Percentiles rank a stretch among this genome's conserved stretches.
phyloP scores from a whole-genome alignment of 92 coral and sea anemone genomes.

The Parazoanthus atlanticus region DNA sequence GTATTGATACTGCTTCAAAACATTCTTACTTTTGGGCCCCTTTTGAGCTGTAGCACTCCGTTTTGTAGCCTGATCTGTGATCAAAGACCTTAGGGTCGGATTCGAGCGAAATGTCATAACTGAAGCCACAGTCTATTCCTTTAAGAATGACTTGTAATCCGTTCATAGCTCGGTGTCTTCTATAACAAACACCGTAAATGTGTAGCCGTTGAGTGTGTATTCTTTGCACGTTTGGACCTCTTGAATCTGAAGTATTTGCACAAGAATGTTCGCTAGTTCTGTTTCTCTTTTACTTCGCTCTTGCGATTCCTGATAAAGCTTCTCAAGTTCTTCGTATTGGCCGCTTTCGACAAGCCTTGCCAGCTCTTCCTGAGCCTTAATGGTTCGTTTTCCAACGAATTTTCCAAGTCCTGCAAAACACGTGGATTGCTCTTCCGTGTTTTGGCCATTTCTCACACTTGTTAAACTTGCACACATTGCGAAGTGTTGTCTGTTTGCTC shows the following conservation, averaged over 20 bases:
- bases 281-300: conserved; percentile 23
- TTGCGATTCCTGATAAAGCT: conserved; percentile 12
- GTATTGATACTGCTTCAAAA: no score
- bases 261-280: conserved; percentile 49
- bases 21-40: no score
- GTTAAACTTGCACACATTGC: background rate
- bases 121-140: background rate
- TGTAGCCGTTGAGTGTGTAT: conserved; percentile 58
- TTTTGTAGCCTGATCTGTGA: no score
- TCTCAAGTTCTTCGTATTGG: conserved; percentile 16
- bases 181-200: conserved; percentile 59
- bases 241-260: conserved; percentile 68
- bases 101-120: background rate
- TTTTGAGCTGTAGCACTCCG: no score
- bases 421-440: background rate
- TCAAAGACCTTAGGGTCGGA: no score
- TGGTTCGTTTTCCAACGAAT: conserved; percentile 29
- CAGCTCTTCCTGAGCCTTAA: conserved; percentile 35
- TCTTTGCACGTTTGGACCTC: conserved; percentile 60
- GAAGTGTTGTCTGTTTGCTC: background rate
- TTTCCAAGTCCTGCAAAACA: conserved; percentile 37
- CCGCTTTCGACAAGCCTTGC: conserved; percentile 30
- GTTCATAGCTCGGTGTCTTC: conserved; percentile 63
- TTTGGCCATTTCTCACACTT: background rate
- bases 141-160: background rate